Conservation (phyloP, 2,888 invertebrate species). For the Plebejus anna region DNA sequence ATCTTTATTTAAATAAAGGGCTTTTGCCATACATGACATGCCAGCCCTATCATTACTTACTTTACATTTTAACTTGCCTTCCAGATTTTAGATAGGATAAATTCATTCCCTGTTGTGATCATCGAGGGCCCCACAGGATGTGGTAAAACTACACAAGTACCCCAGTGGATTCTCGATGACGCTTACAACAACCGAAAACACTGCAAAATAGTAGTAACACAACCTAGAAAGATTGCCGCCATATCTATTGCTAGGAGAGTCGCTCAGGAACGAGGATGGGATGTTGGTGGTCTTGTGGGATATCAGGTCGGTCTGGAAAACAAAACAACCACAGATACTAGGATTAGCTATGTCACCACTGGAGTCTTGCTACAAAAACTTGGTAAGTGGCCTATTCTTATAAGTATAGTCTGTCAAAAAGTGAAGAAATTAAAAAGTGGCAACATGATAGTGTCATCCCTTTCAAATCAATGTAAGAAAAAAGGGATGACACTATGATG, state of each 20-base stretch:
- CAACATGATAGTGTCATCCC: too few species aligned
- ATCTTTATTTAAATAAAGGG: too few species aligned
- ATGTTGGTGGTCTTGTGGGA: slow-evolving; percentile 90
- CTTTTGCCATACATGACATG: too few species aligned
- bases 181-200: slow-evolving; percentile 80
- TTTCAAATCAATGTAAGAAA: too few species aligned
- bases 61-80: slow-evolving; percentile 11
- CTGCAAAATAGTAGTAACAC: slow-evolving; percentile 95
- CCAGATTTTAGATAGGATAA: slow-evolving; percentile 85
- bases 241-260: slow-evolving; percentile 93
- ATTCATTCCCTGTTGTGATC: slow-evolving; percentile 86
- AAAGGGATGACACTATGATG: too few species aligned
- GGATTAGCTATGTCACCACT: slow-evolving; percentile 92
- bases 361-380: slow-evolving; percentile 91
- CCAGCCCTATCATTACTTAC: too few species aligned
- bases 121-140: slow-evolving; percentile 97
- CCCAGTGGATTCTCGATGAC: slow-evolving; percentile 95
- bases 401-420: neutral
- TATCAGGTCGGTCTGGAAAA: slow-evolving; percentile 91
- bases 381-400: slow-evolving; percentile 50
- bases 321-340: slow-evolving; percentile 82
- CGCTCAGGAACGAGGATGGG: slow-evolving; percentile 90
- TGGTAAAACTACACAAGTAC: slow-evolving; percentile 93
- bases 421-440: too few species aligned
- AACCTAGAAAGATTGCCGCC: slow-evolving; percentile 96